A percentile compares a stretch with the other conserved stretches of the same genome.
Conservation (phyloP, 2,888 invertebrate species). For the Ectropis crepuscularia region DNA sequence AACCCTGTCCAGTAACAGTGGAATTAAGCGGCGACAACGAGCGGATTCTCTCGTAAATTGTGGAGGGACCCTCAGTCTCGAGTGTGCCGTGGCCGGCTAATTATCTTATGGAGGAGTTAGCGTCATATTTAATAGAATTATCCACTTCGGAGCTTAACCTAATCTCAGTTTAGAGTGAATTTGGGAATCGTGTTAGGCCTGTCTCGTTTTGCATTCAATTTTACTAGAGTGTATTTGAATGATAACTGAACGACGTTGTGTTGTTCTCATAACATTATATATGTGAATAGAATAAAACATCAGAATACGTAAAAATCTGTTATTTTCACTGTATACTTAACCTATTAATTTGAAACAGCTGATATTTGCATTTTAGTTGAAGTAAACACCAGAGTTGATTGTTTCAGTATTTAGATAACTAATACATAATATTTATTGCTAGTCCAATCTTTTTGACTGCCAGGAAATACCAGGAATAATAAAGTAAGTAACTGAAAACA, state of each 20-base stretch:
- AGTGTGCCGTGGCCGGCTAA: conserved; percentile 39
- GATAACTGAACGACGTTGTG: background rate
- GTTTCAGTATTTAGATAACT: too few species aligned
- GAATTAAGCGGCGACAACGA: conserved; percentile 71
- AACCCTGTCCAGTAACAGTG: conserved; percentile 29
- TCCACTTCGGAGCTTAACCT: conserved; percentile 27
- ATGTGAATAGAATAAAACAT: too few species aligned
- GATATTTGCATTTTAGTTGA: too few species aligned
- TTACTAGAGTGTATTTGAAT: background rate
- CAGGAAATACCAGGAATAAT: too few species aligned
- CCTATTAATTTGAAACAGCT: too few species aligned
- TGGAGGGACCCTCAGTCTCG: conserved; percentile 48
- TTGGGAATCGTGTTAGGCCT: conserved; percentile 6
- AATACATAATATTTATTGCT: too few species aligned
- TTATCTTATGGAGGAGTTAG: conserved; percentile 40
- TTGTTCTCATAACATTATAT: too few species aligned
- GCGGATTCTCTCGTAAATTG: conserved; percentile 73
- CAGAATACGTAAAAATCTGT: too few species aligned
- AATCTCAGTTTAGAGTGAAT: conserved; percentile 21
- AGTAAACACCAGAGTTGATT: too few species aligned
- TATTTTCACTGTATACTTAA: too few species aligned
- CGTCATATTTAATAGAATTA: conserved; percentile 34
- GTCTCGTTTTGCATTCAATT: background rate
- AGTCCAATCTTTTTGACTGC: too few species aligned
- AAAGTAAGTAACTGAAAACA: too few species aligned